phyloP scores from a whole-genome alignment of 2,888 invertebrate species.

The Gnatocerus cornutus region DNA sequence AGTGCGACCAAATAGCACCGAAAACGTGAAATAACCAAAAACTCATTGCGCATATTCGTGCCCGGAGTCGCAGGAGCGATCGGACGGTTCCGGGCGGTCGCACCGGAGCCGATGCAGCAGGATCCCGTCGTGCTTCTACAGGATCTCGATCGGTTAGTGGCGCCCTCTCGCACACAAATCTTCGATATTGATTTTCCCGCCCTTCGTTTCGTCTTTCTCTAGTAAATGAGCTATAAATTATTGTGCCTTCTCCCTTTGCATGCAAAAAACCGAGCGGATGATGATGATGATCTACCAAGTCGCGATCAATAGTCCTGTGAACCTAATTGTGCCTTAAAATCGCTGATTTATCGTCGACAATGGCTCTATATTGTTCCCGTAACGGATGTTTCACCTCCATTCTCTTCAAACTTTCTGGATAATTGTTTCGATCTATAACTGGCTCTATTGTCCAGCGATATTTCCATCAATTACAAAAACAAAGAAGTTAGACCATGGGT shows the following conservation, averaged over 20 bases:
- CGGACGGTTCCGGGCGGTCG: conserved; percentile 54
- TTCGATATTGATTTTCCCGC: conserved; percentile 68
- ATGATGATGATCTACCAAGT: conserved; percentile 11
- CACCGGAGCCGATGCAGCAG: conserved; percentile 49
- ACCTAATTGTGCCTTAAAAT: conserved; percentile 35
- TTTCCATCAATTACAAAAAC: conserved; percentile 36
- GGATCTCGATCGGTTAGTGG: conserved; percentile 55
- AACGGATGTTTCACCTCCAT: conserved; percentile 44
- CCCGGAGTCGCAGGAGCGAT: conserved; percentile 53
- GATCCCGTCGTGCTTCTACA: conserved; percentile 58
- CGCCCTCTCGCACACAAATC: conserved; percentile 60
- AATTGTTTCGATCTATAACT: conserved; percentile 44
- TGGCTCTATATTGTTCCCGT: conserved; percentile 38
- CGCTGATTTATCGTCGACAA: conserved; percentile 42
- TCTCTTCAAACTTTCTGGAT: conserved; percentile 21
- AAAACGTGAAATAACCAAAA: conserved; percentile 68
- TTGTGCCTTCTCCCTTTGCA: conserved; percentile 62
- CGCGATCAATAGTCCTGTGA: conserved; percentile 2
- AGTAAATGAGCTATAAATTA: conserved; percentile 68
- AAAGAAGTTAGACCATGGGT: conserved; percentile 20
- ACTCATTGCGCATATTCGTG: conserved; percentile 67
- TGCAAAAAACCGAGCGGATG: conserved; percentile 33
- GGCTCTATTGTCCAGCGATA: conserved; percentile 38
- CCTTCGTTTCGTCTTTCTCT: conserved; percentile 67
- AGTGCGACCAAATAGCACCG: conserved; percentile 70